phyloP scores from a whole-genome alignment of 2,888 invertebrate species.

The Pyrocoelia pectoralis region DNA sequence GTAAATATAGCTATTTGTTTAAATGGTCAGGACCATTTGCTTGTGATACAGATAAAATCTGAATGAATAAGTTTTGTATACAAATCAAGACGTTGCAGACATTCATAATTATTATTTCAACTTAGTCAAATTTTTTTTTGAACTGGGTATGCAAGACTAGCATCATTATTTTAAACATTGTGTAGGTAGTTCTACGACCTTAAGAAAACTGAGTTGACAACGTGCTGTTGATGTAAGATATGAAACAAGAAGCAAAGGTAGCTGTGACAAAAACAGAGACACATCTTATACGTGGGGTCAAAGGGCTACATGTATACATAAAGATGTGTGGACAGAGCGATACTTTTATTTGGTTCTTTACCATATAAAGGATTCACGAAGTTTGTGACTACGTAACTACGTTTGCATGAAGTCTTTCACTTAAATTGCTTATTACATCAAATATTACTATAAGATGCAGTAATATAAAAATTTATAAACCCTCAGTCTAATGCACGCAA shows the following conservation, averaged over 20 bases:
- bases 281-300: conserved; percentile 31
- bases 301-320: conserved; percentile 19
- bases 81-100: conserved; percentile 38
- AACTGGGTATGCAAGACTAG: conserved; percentile 10
- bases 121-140: conserved; percentile 20
- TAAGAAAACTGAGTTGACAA: conserved; percentile 22
- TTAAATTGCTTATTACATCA: conserved; percentile 3
- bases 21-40: conserved; percentile 53
- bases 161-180: conserved; percentile 21
- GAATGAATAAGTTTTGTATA: conserved; percentile 28
- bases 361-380: conserved; percentile 5
- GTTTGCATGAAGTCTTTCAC: conserved; percentile 3
- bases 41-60: conserved; percentile 48
- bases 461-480: not conserved
- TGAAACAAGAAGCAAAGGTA: conserved; percentile 22
- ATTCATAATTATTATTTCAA: conserved; percentile 27
- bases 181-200: conserved; percentile 27
- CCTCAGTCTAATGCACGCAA: not conserved
- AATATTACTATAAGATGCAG: not conserved
- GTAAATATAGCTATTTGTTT: conserved; percentile 54
- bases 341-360: conserved; percentile 8
- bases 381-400: not conserved
- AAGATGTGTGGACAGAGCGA: conserved; percentile 11
- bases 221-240: conserved; percentile 26
- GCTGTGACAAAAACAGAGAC: conserved; percentile 26